Base-by-base conservation (phyloP, 2,797 vertebrate genomes). In the Rhinophrynus dorsalis region DNA sequence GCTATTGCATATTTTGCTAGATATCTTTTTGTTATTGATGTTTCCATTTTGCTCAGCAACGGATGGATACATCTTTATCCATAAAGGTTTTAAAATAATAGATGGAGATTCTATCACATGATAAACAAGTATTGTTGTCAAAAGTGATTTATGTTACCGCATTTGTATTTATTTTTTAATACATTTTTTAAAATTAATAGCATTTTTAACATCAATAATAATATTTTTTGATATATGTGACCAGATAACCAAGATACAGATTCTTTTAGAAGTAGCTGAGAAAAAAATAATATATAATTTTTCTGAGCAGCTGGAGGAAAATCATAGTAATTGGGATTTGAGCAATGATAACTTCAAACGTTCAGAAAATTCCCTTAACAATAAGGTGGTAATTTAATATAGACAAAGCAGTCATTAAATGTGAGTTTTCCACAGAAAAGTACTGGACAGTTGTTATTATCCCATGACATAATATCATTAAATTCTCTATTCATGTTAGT, bases 61-160 rank as follows among this genome's bases (percentile, higher is more conserved):
- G 6, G 12, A 42, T n/a, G 12, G 29, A 51, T 37, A 17, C 24
- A 45, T 18, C 33, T 12, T 15, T 38, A 52, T 29, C 13, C 26
- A n/a, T 15, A 21, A 50, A 59, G 59, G 33, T 51, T 29, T 23
- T n/a, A 50, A 37, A 51, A 50, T 38, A 51, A 20, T n/a, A n/a
- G n/a, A 18, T 48, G 26, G 47, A 45, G 21, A 51, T 35, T 30
- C n/a, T 30, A 6, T 11, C 6, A 3, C n/a, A 68, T 18, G 26
- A 59, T 29, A 38, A 37, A 12, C 2, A 29, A 29, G 32, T 50
- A 27, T 40, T 58, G 32, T 33, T 35, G 54, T 13, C 57, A 60
- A 12, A 61, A 32, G 21, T 59, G 66, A 68, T 68, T 59, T 68
- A 68, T 68, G 66, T 50, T 59, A 59, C 50, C 59, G 33, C 44